Conservation (phyloP, 2,113 vertebrate genomes). For the Anser brachyrhynchus region DNA sequence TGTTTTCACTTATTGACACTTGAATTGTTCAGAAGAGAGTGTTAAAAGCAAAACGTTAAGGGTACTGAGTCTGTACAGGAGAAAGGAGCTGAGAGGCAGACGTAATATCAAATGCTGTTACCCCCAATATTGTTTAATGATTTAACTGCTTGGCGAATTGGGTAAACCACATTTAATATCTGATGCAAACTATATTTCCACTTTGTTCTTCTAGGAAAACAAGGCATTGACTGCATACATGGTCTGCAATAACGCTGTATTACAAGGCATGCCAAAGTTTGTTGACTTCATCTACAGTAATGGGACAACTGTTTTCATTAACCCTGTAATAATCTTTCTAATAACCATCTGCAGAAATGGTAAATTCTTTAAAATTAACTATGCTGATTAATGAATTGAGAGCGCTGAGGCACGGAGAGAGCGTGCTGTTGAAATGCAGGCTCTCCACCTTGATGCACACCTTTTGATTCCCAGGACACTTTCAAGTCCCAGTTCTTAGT, state of each 20-base stretch:
- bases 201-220: neutral
- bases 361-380: neutral
- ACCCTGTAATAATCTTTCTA: neutral
- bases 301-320: constrained; percentile 11
- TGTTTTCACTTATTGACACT: neutral
- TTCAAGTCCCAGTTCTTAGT: neutral
- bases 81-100: neutral
- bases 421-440: rapidly evolving
- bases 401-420: neutral
- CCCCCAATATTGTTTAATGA: neutral
- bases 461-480: neutral
- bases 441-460: neutral
- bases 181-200: neutral
- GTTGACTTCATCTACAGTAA: neutral
- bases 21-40: neutral
- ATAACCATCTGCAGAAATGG: neutral
- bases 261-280: neutral
- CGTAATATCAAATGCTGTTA: neutral
- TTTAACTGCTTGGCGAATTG: neutral
- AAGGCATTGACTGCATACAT: neutral
- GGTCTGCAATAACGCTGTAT: neutral
- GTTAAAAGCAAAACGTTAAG: neutral
- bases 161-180: neutral
- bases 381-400: neutral
- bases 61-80: neutral